Evolutionary conservation across 2,888 invertebrate genomes (phyloP), one percentile per base, ranked within the genome.

Genomic region (Chymomyza amoena): DNA sequence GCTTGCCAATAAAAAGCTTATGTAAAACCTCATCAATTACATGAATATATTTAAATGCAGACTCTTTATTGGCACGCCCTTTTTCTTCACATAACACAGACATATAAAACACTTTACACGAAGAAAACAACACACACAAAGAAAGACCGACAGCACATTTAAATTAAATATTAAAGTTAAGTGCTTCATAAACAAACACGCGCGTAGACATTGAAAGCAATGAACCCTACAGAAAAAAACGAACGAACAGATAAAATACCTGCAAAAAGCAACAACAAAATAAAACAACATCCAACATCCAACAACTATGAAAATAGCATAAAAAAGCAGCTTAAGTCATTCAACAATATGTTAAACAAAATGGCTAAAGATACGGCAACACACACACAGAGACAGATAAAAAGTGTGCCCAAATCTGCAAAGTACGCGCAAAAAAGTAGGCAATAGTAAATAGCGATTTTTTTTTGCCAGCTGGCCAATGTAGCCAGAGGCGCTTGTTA

Each of bases 81-180:
- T 45, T 45, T 45, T 39, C 6, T 39, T 4, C 39, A 13, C 39
- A 10, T 13, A 2, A 10, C 4, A 13, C 39, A 45, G 39, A 45
- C 57, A 13, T 20, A 57, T 57, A 57, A 57, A 57, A 15, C 39
- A 45, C 39, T 45, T 45, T 13, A 45, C 39, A 36, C 36, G 6
- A 36, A 36, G 4, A 36, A 9, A 7, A 36, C 6, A 25, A 25
- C 1, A 20, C 1, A 25, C 36, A 45, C 39, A 45, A 45, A 45
- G 13, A 59, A 45, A 57, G 7, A 50, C n/a, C 57, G 64, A 66
- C 68, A 73, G 50, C 67, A 71, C 79, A 89, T 89, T 80, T 84
- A 89, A 89, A 89, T 89, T 89, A 89, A 89, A 89, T 89, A 89
- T 89, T 89, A 85, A 88, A 87, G 80, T 89, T 87, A 80, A 89